phyloP scores from a whole-genome alignment of 2,797 vertebrate genomes.

The Eulemur mongoz region DNA sequence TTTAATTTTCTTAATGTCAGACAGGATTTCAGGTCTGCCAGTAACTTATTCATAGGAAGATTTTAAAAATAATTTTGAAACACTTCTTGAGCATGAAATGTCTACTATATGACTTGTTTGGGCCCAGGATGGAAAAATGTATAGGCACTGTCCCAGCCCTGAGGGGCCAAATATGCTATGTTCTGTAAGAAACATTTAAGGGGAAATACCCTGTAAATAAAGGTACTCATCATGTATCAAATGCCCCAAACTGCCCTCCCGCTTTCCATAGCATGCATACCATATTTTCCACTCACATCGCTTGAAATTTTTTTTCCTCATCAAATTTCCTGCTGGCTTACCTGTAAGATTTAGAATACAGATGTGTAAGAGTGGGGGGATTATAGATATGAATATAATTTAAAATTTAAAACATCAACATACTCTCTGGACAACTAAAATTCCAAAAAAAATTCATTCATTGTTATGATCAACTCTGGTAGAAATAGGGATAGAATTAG shows the following conservation, averaged over 20 bases:
- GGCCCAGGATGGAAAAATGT: background rate
- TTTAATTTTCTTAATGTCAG: background rate
- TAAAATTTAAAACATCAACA: background rate
- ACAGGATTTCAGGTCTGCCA: background rate
- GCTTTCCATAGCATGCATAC: background rate
- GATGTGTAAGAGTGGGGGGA: background rate
- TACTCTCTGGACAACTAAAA: background rate
- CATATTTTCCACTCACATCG: background rate
- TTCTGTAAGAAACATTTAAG: background rate
- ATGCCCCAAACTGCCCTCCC: background rate
- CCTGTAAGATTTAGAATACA: background rate
- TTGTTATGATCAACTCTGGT: background rate
- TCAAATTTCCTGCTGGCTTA: background rate
- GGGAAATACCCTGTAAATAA: background rate
- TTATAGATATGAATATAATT: background rate
- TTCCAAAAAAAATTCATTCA: background rate
- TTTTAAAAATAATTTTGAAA: background rate
- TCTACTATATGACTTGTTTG: background rate
- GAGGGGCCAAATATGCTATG: background rate
- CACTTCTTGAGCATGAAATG: background rate
- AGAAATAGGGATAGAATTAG: background rate
- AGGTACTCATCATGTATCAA: background rate
- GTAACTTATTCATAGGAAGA: background rate
- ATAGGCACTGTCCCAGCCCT: background rate
- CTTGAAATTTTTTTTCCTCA: background rate